Conservation (phyloP, 2,888 invertebrate species). For the Odontothrips loti region DNA sequence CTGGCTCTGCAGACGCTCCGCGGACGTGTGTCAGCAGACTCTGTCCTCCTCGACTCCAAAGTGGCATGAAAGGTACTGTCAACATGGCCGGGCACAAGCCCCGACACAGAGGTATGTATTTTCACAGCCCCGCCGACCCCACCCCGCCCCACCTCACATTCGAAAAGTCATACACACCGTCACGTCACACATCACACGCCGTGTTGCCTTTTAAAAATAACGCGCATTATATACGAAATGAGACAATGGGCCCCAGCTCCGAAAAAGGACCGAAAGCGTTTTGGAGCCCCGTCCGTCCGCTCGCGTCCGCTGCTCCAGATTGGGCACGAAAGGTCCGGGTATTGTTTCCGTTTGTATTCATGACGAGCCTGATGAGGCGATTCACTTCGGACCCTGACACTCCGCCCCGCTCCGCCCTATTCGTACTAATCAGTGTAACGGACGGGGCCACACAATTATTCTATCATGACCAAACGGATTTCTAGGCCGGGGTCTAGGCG, state of each 20-base stretch:
- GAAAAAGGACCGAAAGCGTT: not conserved
- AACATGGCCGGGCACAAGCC: too few relatives aligned
- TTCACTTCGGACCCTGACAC: not conserved
- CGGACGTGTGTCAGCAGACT: too few relatives aligned
- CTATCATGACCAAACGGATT: slow-evolving; percentile 26
- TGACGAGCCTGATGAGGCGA: slow-evolving; percentile 13
- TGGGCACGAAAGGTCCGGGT: slow-evolving; percentile 16
- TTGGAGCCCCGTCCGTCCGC: not conserved
- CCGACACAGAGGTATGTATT: too few relatives aligned
- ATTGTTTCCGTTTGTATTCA: slow-evolving; percentile 17
- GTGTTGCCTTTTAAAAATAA: too few relatives aligned
- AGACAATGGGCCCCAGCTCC: not conserved
- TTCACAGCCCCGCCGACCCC: too few relatives aligned
- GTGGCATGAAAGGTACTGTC: too few relatives aligned
- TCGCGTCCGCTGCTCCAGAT: not conserved
- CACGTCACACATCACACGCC: too few relatives aligned
- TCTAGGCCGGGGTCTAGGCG: slow-evolving; percentile 12
- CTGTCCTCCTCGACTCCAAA: too few relatives aligned
- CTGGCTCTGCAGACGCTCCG: too few relatives aligned
- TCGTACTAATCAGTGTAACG: slow-evolving; percentile 19
- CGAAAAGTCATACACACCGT: too few relatives aligned
- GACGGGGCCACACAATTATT: slow-evolving; percentile 7
- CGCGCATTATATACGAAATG: not conserved
- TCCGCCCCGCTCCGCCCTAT: not conserved
- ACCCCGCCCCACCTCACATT: too few relatives aligned